Evolutionary conservation across 2,797 vertebrate genomes (phyloP), one percentile per base, ranked within the genome.

Genomic region (Sebastes hubbsi): DNA sequence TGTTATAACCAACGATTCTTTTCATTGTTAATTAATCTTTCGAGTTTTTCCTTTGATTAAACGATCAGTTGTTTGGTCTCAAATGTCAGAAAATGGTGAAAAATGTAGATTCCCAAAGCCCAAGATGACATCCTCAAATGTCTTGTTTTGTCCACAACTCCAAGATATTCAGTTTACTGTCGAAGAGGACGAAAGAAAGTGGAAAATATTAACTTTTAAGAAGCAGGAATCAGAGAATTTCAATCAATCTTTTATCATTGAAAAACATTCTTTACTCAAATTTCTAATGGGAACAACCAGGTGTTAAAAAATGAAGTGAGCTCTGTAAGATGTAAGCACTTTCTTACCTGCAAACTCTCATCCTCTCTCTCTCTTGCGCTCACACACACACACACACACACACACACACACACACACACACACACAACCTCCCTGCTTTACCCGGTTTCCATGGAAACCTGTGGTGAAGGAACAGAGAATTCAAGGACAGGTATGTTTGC

Each of bases 401-500:
- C 32, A 32, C 30, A 32, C 30, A 32, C 30, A 32, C 30, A 32
- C 30, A 32, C 30, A 30, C 30, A 58, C 27, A 9, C 34, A 36
- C 34, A 83, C 82, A 74, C 77, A 80, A 55, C 56, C 80, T 86
- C 80, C 59, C 84, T 92, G 92, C 91, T 94, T 92, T 87, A 79
- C 82, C 84, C 7, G 86, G 95, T 96, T 96, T 92, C 95, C 94
- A 96, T 96, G 95, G 95, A 92, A 95, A 96, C 94, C 77, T 72
- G 89, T 85, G 84, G 88, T 71, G 90, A 90, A 90, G 90, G 91
- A 94, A 91, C 89, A 86, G 92, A 92, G 87, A 82, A 92, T 91
- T 94, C 95, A 96, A 96, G 95, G 95, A 95, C 95, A 94, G 94
- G 94, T 93, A 90, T 94, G 94, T 95, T 94, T 94, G 93, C 93